These are phyloP conservation scores for Orchesella flavescens DNA, from an alignment of 2,888 invertebrate species.

Conservation along the genomic window DNA sequence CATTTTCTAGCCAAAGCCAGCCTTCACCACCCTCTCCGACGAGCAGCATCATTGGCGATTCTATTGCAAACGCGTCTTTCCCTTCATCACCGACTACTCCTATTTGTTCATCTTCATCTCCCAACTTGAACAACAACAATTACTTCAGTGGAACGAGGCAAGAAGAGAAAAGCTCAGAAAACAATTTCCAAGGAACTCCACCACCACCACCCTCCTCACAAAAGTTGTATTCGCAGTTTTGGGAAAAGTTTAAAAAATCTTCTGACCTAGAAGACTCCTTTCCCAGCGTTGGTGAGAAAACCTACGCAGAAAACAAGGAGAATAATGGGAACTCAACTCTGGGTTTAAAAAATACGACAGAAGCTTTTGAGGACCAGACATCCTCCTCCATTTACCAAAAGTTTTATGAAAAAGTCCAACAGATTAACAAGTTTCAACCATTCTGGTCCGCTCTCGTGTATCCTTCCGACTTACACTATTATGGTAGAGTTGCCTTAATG, in stretches of 20 bases:
- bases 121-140: constrained; percentile 54
- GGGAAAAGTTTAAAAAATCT: constrained; percentile 58
- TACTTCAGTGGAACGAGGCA: constrained; percentile 48
- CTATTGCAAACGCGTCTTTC: neutral
- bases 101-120: constrained; percentile 30
- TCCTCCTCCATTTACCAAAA: constrained; percentile 33
- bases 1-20: constrained; percentile 23
- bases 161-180: constrained; percentile 24
- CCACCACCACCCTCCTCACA: constrained; percentile 24
- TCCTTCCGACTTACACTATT: constrained; percentile 67
- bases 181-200: constrained; percentile 42
- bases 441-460: constrained; percentile 58
- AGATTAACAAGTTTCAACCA: constrained; percentile 57
- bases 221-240: constrained; percentile 49
- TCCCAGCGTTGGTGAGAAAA: neutral
- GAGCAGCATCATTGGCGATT: constrained; percentile 23
- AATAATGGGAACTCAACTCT: constrained; percentile 1
- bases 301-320: neutral
- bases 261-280: constrained; percentile 36
- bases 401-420: constrained; percentile 46
- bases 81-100: constrained; percentile 15
- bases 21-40: constrained; percentile 29
- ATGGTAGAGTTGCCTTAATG: constrained; percentile 64
- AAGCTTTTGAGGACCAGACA: constrained; percentile 17
- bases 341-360: constrained; percentile 12